Evolutionary conservation across 1,140 invertebrate genomes (phyloP).

Genomic region (Micrasema longulum): DNA sequence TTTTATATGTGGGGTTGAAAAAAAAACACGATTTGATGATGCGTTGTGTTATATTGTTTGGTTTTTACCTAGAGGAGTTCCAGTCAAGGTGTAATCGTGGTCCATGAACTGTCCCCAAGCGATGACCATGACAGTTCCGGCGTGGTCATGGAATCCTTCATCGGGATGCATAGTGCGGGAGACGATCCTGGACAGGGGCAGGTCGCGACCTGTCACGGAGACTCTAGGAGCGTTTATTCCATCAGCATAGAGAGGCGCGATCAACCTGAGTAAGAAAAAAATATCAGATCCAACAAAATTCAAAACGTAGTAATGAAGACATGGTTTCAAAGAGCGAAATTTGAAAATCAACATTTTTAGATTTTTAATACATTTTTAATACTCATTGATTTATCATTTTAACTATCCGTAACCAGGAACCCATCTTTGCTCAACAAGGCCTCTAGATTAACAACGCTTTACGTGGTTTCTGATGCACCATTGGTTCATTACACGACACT

Average conservation of each 20-base stretch:
- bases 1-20: no score
- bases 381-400: no score
- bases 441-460: no score
- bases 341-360: not conserved
- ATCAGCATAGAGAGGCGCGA: conserved; percentile 83
- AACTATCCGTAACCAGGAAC: no score
- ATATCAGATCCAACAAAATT: no score
- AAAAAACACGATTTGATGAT: no score
- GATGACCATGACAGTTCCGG: conserved; percentile 93
- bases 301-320: not conserved
- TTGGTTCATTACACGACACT: no score
- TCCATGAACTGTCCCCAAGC: conserved; percentile 96
- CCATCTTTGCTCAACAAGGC: no score
- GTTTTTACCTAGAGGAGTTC: conserved; percentile 82
- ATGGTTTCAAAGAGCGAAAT: not conserved
- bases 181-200: conserved; percentile 86
- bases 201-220: conserved; percentile 76
- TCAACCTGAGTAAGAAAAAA: conserved; percentile 76
- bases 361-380: no score
- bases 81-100: conserved; percentile 92
- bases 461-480: no score
- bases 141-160: conserved; percentile 92
- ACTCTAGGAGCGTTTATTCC: conserved; percentile 85
- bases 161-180: conserved; percentile 92
- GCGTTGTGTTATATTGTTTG: not conserved